A percentile compares a stretch with the other conserved stretches of the same genome.
Evolutionary conservation across 2,113 vertebrate genomes (phyloP).

Genomic region (Hassar affinis): DNA sequence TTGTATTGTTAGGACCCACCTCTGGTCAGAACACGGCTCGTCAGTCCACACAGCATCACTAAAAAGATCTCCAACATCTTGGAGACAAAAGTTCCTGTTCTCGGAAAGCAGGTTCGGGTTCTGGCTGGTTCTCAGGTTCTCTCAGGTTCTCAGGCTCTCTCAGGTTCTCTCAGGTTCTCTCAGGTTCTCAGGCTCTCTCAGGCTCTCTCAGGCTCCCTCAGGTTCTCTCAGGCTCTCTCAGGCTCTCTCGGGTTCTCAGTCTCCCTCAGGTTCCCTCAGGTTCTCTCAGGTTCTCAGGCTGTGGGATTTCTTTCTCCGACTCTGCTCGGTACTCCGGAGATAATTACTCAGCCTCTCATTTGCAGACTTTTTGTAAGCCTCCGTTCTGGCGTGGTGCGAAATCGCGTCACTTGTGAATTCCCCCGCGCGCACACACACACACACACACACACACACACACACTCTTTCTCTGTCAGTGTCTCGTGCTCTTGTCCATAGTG

Average conservation of each 20-base stretch:
- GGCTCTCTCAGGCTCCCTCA: too few relatives aligned
- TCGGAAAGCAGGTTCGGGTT: too few relatives aligned
- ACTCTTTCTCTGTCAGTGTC: not conserved
- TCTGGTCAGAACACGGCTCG: slow-evolving; percentile 64
- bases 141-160: too few relatives aligned
- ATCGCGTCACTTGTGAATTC: slow-evolving; percentile 60
- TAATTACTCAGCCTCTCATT: slow-evolving; percentile 9
- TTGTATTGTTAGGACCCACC: slow-evolving; percentile 63
- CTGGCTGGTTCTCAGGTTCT: too few relatives aligned
- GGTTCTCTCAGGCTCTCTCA: too few relatives aligned
- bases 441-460: slow-evolving; percentile 52
- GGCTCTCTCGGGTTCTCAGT: too few relatives aligned
- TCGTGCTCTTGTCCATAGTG: slow-evolving; percentile 63
- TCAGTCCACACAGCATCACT: slow-evolving; percentile 72
- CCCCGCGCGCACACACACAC: slow-evolving; percentile 46
- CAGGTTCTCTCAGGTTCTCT: too few relatives aligned
- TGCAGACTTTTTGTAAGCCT: slow-evolving; percentile 39
- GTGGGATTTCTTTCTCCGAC: not conserved
- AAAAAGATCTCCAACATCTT: slow-evolving; percentile 66
- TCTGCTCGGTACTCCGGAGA: slow-evolving; percentile 17
- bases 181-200: too few relatives aligned
- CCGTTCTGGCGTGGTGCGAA: slow-evolving; percentile 57
- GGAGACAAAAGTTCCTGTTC: slow-evolving; percentile 24
- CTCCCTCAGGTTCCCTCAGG: too few relatives aligned
- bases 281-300: too few relatives aligned